Evolutionary conservation across 2,113 vertebrate genomes (phyloP).

Genomic region (Myiozetetes cayanensis): DNA sequence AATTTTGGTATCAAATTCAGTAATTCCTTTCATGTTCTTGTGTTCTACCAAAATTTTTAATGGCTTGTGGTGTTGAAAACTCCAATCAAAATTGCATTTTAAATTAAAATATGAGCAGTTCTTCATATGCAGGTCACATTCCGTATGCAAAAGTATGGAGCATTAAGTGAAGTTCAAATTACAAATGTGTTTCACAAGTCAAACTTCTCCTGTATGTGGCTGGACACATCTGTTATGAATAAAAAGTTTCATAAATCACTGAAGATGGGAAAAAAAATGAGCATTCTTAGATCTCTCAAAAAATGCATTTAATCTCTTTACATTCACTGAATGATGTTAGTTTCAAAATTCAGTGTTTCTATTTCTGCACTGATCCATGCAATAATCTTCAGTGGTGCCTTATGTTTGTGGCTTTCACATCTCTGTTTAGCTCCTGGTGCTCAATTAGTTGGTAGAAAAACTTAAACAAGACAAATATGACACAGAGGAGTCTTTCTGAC

Average conservation of each 20-base stretch:
- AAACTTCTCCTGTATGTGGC: background rate
- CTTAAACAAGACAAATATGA: background rate
- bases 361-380: background rate
- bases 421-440: background rate
- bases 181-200: slow-evolving; percentile 1
- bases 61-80: background rate
- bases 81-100: background rate
- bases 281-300: background rate
- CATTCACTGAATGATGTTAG: background rate
- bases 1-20: slow-evolving; percentile 14
- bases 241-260: slow-evolving; percentile 10
- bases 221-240: slow-evolving; percentile 8
- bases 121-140: slow-evolving; percentile 26
- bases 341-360: background rate
- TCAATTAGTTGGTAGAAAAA: background rate
- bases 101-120: background rate
- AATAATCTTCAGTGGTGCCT: background rate
- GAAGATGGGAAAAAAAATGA: background rate
- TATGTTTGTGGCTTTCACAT: background rate
- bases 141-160: background rate
- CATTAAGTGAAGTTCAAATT: background rate
- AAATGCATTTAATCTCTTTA: background rate
- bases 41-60: background rate
- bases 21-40: slow-evolving; percentile 12
- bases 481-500: background rate